phyloP scores from a whole-genome alignment of 2,113 vertebrate species.

The Aviceda subcristata region DNA sequence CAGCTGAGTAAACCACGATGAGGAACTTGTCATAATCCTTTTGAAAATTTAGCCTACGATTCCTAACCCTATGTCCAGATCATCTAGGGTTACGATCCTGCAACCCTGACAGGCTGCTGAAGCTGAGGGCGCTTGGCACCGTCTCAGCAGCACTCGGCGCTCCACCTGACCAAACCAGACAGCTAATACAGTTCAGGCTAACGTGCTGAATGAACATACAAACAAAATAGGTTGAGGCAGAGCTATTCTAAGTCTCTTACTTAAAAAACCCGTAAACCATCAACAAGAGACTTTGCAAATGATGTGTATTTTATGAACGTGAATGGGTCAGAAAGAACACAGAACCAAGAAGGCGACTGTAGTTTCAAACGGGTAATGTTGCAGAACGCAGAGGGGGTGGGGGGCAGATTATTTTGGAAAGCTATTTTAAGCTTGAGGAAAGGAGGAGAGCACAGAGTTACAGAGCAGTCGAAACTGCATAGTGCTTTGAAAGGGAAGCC shows the following conservation, averaged over 20 bases:
- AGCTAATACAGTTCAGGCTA: not conserved
- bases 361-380: not conserved
- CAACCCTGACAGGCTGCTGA: not conserved
- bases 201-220: not conserved
- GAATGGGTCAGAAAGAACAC: not conserved
- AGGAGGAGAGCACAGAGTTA: not conserved
- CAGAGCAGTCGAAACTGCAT: not conserved
- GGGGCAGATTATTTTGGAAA: not conserved
- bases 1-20: not conserved
- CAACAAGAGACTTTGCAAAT: not conserved
- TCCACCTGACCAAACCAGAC: not conserved
- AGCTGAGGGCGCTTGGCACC: not conserved
- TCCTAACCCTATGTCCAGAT: not conserved
- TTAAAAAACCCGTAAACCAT: not conserved
- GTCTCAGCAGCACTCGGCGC: not conserved
- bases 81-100: not conserved
- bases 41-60: not conserved
- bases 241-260: constrained; percentile 28
- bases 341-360: not conserved
- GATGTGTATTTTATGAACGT: not conserved
- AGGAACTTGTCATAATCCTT: not conserved
- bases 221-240: constrained; percentile 12
- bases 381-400: not conserved
- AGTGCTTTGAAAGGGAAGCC: not conserved
- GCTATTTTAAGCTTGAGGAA: not conserved